Percentiles rank a stretch among this genome's conserved stretches.
Evolutionary conservation across 1,140 invertebrate genomes (phyloP).

Genomic region (Ditylenchus dipsaci): DNA sequence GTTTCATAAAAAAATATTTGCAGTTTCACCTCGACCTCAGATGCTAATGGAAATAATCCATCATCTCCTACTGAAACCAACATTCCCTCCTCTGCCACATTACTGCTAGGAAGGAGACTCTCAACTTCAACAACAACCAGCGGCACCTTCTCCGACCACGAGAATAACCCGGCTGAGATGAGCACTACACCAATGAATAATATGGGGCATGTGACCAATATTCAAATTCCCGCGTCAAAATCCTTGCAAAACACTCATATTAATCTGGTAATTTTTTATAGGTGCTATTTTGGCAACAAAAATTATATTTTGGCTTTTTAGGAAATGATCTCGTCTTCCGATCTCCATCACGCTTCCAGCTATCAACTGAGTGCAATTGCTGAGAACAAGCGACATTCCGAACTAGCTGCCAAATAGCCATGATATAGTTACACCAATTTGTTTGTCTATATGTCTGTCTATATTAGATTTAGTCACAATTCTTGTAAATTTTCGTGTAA

Average conservation of each 20-base stretch:
- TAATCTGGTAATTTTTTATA: not conserved
- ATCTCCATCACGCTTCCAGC: not conserved
- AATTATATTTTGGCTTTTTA: no score
- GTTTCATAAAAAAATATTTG: no score
- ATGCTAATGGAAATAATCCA: not conserved
- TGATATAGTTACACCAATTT: no score
- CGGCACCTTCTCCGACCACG: not conserved
- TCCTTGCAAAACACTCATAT: constrained; percentile 4
- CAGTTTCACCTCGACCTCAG: not conserved
- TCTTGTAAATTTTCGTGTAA: no score
- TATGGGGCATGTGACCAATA: constrained; percentile 5
- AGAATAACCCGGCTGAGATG: not conserved
- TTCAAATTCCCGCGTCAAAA: constrained; percentile 8
- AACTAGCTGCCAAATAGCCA: not conserved
- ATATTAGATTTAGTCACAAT: no score
- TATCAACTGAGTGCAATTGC: not conserved
- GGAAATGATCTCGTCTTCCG: not conserved
- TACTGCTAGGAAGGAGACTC: not conserved
- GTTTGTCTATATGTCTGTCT: no score
- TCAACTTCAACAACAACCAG: constrained; percentile 1
- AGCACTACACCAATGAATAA: not conserved
- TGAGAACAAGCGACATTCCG: constrained; percentile 4
- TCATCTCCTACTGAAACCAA: not conserved
- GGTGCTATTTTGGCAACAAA: no score
- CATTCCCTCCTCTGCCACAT: not conserved